Conservation (phyloP, 2,797 vertebrate species). For the Halcyon smyrnensis region DNA sequence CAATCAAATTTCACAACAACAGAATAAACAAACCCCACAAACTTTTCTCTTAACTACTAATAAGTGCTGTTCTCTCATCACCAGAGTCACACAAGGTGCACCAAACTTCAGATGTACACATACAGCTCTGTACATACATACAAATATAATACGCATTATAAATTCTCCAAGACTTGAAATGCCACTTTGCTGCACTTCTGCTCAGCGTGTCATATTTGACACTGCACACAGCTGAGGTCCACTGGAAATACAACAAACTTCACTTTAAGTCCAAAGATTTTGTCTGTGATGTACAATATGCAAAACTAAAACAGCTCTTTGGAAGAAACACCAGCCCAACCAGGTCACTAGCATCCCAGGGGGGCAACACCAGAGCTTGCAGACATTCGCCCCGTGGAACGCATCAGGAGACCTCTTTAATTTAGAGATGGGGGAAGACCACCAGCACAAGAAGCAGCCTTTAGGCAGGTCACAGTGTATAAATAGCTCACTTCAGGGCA, state of each 20-base stretch:
- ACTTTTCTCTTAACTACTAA: not conserved
- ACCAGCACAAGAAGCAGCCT: not conserved
- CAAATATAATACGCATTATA: accelerated
- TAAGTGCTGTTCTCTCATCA: not conserved
- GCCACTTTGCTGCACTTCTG: not conserved
- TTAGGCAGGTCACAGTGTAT: not conserved
- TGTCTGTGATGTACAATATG: not conserved
- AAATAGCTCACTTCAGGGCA: slow-evolving; percentile 39
- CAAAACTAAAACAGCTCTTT: not conserved
- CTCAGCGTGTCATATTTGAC: accelerated
- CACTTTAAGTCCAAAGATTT: not conserved
- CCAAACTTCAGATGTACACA: not conserved
- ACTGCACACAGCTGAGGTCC: not conserved
- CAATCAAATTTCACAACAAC: not conserved
- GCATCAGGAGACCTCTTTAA: not conserved
- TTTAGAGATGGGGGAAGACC: not conserved
- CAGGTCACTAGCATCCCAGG: not conserved
- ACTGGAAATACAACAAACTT: not conserved
- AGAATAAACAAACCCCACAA: not conserved
- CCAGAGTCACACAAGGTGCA: not conserved
- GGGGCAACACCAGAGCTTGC: accelerated
- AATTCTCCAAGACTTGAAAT: not conserved
- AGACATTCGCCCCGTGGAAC: not conserved
- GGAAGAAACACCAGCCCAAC: not conserved
- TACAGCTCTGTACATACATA: not conserved